These are phyloP conservation scores for Balanococcus diminutus DNA, from an alignment of 2,888 invertebrate genomes.

Conservation along the genomic window DNA sequence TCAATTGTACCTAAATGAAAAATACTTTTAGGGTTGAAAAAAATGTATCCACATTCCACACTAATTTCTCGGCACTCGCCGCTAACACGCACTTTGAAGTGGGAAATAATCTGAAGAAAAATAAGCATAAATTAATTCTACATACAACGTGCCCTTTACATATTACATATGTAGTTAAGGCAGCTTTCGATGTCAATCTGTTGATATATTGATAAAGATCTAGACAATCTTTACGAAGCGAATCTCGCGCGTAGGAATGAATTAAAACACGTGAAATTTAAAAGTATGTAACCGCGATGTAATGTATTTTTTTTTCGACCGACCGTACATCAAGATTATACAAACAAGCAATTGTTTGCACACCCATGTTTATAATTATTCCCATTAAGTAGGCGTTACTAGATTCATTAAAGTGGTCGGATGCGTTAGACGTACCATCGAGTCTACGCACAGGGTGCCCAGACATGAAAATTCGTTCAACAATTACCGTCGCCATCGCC, in stretches of 20 bases:
- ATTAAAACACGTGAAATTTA: constrained; percentile 25
- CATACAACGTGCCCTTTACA: background rate
- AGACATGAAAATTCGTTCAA: background rate
- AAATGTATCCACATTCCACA: too few relatives aligned
- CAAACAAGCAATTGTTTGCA: constrained; percentile 43
- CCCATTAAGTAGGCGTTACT: constrained; percentile 46
- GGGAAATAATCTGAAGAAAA: background rate
- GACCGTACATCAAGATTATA: constrained; percentile 17
- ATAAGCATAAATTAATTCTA: background rate
- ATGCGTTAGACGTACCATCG: constrained; percentile 20
- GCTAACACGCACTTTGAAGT: background rate
- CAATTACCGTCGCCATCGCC: background rate
- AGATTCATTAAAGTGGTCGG: constrained; percentile 45
- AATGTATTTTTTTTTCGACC: background rate
- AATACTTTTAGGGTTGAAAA: too few relatives aligned
- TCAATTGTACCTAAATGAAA: too few relatives aligned
- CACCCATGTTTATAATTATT: constrained; percentile 46
- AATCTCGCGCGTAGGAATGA: constrained; percentile 17
- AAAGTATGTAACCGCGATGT: constrained; percentile 11
- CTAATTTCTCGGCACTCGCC: too few relatives aligned
- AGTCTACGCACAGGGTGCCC: background rate
- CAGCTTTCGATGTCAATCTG: background rate
- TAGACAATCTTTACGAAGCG: background rate
- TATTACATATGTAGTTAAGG: too few relatives aligned
- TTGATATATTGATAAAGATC: constrained; percentile 25